These are phyloP conservation scores for Drosophila tripunctata DNA, from an alignment of 2,888 invertebrate genomes.

Conservation along the genomic window DNA sequence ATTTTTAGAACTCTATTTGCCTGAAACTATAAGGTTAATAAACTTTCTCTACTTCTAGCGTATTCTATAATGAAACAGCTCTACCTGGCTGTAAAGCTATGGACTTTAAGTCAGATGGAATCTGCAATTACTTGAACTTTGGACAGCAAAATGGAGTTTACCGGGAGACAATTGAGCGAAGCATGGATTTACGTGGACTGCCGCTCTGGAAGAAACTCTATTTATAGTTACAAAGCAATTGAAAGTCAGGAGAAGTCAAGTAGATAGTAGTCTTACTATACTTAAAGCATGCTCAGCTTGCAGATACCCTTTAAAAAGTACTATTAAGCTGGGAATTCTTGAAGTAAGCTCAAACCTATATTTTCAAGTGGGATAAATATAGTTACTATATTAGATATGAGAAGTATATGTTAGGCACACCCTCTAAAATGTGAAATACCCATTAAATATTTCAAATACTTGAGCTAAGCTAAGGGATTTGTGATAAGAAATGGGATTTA, in stretches of 20 bases:
- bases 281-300: neutral
- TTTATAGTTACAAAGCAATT: slow-evolving; percentile 7
- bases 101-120: slow-evolving; percentile 42
- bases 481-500: no score
- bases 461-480: no score
- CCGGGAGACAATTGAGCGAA: slow-evolving; percentile 29
- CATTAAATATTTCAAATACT: no score
- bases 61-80: slow-evolving; percentile 24
- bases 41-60: slow-evolving; percentile 15
- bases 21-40: neutral
- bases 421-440: no score
- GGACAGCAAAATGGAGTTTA: slow-evolving; percentile 47
- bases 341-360: no score
- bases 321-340: no score
- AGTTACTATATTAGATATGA: no score
- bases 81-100: slow-evolving; percentile 45
- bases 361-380: no score
- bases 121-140: slow-evolving; percentile 79
- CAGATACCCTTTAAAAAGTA: neutral
- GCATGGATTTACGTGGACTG: slow-evolving; percentile 39
- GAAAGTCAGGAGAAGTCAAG: neutral
- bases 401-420: no score
- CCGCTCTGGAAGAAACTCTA: slow-evolving; percentile 51
- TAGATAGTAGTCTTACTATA: neutral
- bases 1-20: neutral